A percentile compares a stretch with the other conserved stretches of the same genome.
Conservation (phyloP, 2,797 vertebrate genomes). For the Esox masquinongy region DNA sequence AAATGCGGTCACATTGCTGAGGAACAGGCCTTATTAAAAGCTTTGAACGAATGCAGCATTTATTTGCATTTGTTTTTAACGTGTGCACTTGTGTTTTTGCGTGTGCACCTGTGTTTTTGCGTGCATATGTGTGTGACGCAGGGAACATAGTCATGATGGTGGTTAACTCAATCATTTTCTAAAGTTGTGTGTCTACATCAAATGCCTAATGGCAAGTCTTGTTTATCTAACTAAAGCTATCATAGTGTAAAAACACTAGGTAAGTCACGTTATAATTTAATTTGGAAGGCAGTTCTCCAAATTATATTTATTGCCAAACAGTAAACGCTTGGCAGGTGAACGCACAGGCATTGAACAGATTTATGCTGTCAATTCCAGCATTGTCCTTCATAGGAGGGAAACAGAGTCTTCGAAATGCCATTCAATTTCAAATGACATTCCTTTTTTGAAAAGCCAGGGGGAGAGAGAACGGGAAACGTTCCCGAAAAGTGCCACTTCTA, state of each 20-base stretch:
- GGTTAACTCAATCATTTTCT: neutral
- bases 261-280: constrained; percentile 44
- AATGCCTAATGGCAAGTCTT: neutral
- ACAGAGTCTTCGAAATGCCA: constrained; percentile 32
- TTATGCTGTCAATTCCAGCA: constrained; percentile 34
- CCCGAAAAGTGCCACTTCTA: constrained; percentile 25
- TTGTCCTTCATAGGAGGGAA: constrained; percentile 33
- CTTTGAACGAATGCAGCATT: neutral
- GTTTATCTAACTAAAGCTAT: neutral
- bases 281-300: constrained; percentile 30
- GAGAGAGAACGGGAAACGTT: constrained; percentile 24
- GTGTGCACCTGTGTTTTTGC: neutral
- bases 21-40: neutral
- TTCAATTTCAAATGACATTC: constrained; percentile 49
- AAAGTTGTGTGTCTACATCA: neutral
- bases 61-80: neutral
- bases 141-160: no score
- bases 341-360: constrained; percentile 32
- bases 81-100: neutral
- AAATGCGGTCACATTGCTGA: neutral
- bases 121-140: neutral
- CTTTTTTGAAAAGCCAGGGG: constrained; percentile 21
- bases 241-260: constrained; percentile 16
- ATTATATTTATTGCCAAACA: constrained; percentile 39
- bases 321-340: constrained; percentile 16